Evolutionary conservation across 1,140 invertebrate species (phyloP), one percentile per base, ranked within the genome.

Genomic region (Chionoecetes opilio): DNA sequence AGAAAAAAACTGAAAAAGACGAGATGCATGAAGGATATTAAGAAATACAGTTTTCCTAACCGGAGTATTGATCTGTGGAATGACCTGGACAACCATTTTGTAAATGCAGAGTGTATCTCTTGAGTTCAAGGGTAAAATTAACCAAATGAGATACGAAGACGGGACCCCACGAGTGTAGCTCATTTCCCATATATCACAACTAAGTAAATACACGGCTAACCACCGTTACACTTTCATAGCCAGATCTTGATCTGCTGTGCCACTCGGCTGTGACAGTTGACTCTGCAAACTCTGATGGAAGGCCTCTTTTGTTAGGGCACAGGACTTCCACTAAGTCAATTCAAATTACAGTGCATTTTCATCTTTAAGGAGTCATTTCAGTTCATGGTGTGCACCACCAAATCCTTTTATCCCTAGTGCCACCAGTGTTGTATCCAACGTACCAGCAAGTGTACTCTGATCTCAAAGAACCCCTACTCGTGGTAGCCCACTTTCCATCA

Each of bases 361-460:
- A 53, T 88, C 46, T 75, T 9, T 95, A 37, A 75, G 84, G 37
- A 75, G 63, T n/a, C 9, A n/a, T 75, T 2, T 26, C n/a, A 26
- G n/a, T 26, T n/a, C 63, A n/a, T 75, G 63, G 63, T 26, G 63
- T 75, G 63, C 90, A 90, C 5, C 38, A 92, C n/a, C 91, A 90
- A 92, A 21, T 95, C 21, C 29, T 92, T 8, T 37, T 91, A 3
- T 95, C 94, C 21, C 26, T 95, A 31, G 94, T 63, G 37, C 94
- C 94, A 75, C 94, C 94, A n/a, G 17, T 95, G 0, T 29, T 91
- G 29, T 92, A 92, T n/a, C 90, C 89, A 87, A 41, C 87, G 34
- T 95, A 86, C 46, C 38, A 82, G 26, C 89, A 75, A 9, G 94
- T 95, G 29, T 92, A 95, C 84, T 92, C 94, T n/a, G 94, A 95